Base-by-base conservation (phyloP, 2,888 invertebrate genomes). In the Papilio elwesi region DNA sequence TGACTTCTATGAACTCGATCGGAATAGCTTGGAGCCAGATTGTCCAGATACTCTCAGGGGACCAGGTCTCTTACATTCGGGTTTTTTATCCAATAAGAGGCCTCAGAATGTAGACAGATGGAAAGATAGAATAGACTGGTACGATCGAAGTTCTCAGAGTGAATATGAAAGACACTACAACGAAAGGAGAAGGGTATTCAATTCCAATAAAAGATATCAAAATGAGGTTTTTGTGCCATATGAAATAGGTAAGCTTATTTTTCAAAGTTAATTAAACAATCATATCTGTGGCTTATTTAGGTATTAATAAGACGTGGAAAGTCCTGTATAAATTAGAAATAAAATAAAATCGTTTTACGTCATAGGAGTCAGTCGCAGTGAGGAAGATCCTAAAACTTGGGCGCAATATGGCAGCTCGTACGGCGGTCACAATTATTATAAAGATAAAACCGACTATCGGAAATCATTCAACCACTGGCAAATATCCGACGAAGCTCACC, bases 1-100 rank as follows among this genome's bases (percentile, higher is more conserved):
- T 80, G 97, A 97, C 82, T 97, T 96, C 83, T 97, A 96, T 83
- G 97, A 97, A 80, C 91, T 96, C 49, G 97, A 97, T 89, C 92
- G 96, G 38, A 96, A 96, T 82, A 96, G 96, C 73, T 76, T 93
- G 77, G 95, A 95, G 71, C 94, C 95, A 0, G 94, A 95, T 80
- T 96, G 96, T 82, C 91, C 90, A 3, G 87, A 90, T 74, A 84
- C 91, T 5, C 63, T 92, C 47, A 81, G 85, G 36, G 92, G 92
- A 4, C 88, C 90, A n/a, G 91, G 93, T 2, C 78, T 87, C 0
- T 79, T 93, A 47, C 93, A 93, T 79, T 93, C 93, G 75, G 93
- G 93, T 80, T 93, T 85, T 78, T 80, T 93, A 70, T 90, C 92
- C 11, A 91, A 92, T 2, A 91, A 91, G 65, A 80, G 85, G 0